Base-by-base conservation (phyloP, 1,140 invertebrate species). In the Kradibia gibbosae region DNA sequence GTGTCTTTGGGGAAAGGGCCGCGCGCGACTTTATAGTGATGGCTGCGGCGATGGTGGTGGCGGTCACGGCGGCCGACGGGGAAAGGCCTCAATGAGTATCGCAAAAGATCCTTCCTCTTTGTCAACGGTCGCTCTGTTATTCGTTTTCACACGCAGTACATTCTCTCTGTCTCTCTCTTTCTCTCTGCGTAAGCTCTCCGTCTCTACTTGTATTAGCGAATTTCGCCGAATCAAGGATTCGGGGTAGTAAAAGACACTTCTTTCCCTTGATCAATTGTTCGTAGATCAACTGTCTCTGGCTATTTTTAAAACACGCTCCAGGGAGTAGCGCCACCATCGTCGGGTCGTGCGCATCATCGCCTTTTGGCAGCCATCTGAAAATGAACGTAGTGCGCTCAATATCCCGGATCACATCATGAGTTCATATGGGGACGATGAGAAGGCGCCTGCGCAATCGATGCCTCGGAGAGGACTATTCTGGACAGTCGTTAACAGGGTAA, bases 1-100 rank as follows among this genome's bases (percentile, higher is more conserved):
- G 79, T 81, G 80, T 81, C 80, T 81, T 81, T 36, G 80, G 80
- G 80, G 80, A 81, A 81, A 81, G 73, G 80, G 73, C 73, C 28
- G 72, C 80, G n/a, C 73, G 57, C 57, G 73, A 50, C 74, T 71
- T 76, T 81, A 76, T 81, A 81, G 55, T 67, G 53, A 50, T 53
- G 62, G 34, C 67, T 15, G 3, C 50, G 53, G 60, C 22, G 31
- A 31, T 20, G 50, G 25, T 34, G 25, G 28, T 50, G 73, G 34
- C 31, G 3, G 31, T n/a, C n/a, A 28, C 34, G 22, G 70, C 70
- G 70, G 62, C 60, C 7, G 60, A 5, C 25, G 75, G 60, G 67
- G 67, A 79, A 79, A 72, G 62, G 67, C 78, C 34, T 17, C 22
- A 20, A 4, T 50, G 75, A 0, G 8, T 39, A 48, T 25, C 45